phyloP scores from a whole-genome alignment of 2,888 invertebrate species.

The Drosophila paranaensis region DNA sequence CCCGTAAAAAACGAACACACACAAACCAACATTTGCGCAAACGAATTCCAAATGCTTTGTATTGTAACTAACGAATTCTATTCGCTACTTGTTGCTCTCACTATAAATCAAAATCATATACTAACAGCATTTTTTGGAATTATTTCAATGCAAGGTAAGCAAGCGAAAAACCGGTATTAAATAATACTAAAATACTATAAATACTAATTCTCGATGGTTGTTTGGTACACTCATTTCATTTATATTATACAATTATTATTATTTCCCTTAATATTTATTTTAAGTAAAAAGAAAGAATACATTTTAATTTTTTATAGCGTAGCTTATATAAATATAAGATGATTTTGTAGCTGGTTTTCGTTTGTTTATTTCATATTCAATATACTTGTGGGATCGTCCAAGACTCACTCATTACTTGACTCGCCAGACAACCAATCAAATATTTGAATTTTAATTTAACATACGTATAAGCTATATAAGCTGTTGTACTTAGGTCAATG shows the following conservation, averaged over 20 bases:
- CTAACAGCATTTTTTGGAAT: slow-evolving; percentile 98
- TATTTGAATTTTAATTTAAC: slow-evolving; percentile 57
- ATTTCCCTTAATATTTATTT: slow-evolving; percentile 23
- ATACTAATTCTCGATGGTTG: slow-evolving; percentile 80
- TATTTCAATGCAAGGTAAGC: slow-evolving; percentile 99
- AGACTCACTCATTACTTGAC: slow-evolving; percentile 17
- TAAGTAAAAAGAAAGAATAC: slow-evolving; percentile 54
- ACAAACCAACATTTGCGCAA: slow-evolving; percentile 43
- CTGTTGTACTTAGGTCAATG: slow-evolving; percentile 65
- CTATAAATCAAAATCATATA: slow-evolving; percentile 71
- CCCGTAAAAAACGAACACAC: slow-evolving; percentile 25
- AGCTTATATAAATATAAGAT: slow-evolving; percentile 44
- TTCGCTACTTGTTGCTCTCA: slow-evolving; percentile 51
- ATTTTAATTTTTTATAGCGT: slow-evolving; percentile 51
- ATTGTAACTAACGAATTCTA: slow-evolving; percentile 46
- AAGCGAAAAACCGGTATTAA: slow-evolving; percentile 79
- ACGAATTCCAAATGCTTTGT: slow-evolving; percentile 69
- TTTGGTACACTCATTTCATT: slow-evolving; percentile 75
- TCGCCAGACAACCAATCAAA: slow-evolving; percentile 50
- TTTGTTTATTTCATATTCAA: slow-evolving; percentile 20
- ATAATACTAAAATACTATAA: slow-evolving; percentile 66
- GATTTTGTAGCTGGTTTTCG: slow-evolving; percentile 88
- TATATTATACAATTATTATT: slow-evolving; percentile 17
- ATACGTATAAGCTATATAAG: slow-evolving; percentile 68
- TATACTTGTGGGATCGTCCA: slow-evolving; percentile 9